Evolutionary conservation across 2,113 vertebrate genomes (phyloP).

Genomic region (Planiliza haematocheilus): DNA sequence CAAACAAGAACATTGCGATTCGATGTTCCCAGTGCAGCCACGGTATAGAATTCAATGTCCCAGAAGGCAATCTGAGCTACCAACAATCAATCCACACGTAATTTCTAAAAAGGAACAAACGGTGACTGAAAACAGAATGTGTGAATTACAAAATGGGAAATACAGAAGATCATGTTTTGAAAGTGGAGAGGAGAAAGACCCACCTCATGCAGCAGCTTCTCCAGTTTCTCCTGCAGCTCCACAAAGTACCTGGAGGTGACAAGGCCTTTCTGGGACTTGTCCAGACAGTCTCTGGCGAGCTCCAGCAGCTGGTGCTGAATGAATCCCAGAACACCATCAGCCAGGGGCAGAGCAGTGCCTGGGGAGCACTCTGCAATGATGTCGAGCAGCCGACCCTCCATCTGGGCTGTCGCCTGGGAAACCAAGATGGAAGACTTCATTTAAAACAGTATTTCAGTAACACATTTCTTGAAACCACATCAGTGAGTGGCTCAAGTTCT

Average conservation of each 20-base stretch:
- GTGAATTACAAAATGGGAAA: too few relatives aligned
- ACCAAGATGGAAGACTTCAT: constrained; percentile 40
- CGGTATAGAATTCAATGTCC: constrained; percentile 30
- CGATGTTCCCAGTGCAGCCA: constrained; percentile 30
- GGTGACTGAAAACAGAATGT: background rate
- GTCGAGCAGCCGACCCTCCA: constrained; percentile 92
- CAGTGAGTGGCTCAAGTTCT: background rate
- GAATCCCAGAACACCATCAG: constrained; percentile 94
- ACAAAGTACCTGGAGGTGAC: constrained; percentile 95
- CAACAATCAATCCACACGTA: constrained; percentile 4
- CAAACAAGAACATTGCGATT: constrained; percentile 27
- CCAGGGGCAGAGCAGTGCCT: constrained; percentile 85
- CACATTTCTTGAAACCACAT: background rate
- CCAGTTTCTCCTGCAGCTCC: constrained; percentile 96
- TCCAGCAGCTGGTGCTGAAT: constrained; percentile 97
- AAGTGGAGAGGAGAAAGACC: background rate
- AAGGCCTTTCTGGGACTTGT: constrained; percentile 91
- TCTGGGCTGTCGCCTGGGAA: constrained; percentile 92
- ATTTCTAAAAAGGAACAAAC: constrained; percentile 3
- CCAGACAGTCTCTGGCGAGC: constrained; percentile 93
- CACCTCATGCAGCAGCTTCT: constrained; percentile 93
- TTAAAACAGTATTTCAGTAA: constrained; percentile 16
- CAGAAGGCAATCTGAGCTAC: constrained; percentile 13
- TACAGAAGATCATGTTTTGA: background rate
- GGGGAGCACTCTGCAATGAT: constrained; percentile 86